Percentiles rank a stretch among this genome's conserved stretches.
phyloP scores from a whole-genome alignment of 2,797 vertebrate species.

The Peromyscus eremicus region DNA sequence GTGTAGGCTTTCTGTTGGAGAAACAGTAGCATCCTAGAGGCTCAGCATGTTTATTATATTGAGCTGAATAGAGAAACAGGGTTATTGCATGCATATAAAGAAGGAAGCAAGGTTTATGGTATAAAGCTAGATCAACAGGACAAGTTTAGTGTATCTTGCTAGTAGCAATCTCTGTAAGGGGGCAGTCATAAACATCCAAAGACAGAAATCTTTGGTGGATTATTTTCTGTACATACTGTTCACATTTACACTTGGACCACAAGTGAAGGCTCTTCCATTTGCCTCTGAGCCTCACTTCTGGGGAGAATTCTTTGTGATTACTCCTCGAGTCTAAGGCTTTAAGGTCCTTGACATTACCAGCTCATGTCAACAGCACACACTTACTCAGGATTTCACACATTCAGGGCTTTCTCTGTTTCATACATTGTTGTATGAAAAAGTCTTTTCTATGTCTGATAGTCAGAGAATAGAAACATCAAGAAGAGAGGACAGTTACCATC shows the following conservation, averaged over 20 bases:
- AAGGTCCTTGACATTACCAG: not conserved
- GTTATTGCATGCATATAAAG: not conserved
- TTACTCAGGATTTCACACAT: not conserved
- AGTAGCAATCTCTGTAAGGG: not conserved
- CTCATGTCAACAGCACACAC: not conserved
- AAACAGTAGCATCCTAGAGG: not conserved
- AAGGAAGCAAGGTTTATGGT: not conserved
- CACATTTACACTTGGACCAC: not conserved
- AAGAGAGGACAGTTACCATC: no score
- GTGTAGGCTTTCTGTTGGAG: not conserved
- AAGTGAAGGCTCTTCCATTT: not conserved
- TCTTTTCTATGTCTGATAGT: not conserved
- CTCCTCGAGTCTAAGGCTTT: not conserved
- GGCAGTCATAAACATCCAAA: not conserved
- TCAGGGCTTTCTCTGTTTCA: not conserved
- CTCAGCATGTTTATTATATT: not conserved
- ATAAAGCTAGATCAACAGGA: not conserved
- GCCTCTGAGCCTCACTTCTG: not conserved
- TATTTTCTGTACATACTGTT: not conserved
- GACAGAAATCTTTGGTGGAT: not conserved
- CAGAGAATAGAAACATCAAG: not conserved
- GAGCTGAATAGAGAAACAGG: not conserved
- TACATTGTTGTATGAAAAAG: not conserved
- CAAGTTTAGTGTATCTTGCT: not conserved
- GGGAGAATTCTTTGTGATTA: not conserved